Evolutionary conservation across 2,888 invertebrate genomes (phyloP), one percentile per base, ranked within the genome.

Genomic region (Xylota segnis): DNA sequence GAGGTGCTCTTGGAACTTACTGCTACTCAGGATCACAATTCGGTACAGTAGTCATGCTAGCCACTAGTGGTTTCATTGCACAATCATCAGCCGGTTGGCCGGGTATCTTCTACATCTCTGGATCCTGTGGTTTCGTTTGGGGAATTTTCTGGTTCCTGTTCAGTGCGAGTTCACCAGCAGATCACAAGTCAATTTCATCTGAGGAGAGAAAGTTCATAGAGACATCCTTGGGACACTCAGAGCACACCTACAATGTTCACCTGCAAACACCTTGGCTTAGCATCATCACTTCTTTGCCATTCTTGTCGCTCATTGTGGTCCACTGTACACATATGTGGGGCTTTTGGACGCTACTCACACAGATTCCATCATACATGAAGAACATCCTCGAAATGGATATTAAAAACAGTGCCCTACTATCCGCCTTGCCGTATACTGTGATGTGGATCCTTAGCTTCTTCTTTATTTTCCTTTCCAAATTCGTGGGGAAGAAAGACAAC

Each of bases 311-410:
- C n/a, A 91, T 96, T 2, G 89, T 96, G 0, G 95, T 95, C 0
- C 97, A 97, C 90, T 94, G 95, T 88, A 95, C 96, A 0, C 96
- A 97, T 68, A 92, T 92, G 90, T 96, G 96, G 94, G 97, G 97
- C 23, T 97, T 96, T 91, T 97, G 96, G 95, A 96, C 96, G 23
- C 92, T 97, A 32, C 93, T 97, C 1, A 96, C 96, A 0, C 95
- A 97, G 91, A 95, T 96, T 90, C 97, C 97, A 0, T 94, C 95
- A 0, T 97, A 96, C 90, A 95, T 97, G 94, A 94, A 94, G 87
- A 93, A 94, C 74, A 95, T 96, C n/a, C 93, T 97, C 9, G 92
- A 93, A 40, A 95, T 95, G 83, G 93, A 96, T 82, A 95, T 97
- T 27, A 94, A 95, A 91, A 92, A 94, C 94, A 96, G 95, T 88